Conservation (phyloP, 1,140 invertebrate genomes). For the Magallana angulata region DNA sequence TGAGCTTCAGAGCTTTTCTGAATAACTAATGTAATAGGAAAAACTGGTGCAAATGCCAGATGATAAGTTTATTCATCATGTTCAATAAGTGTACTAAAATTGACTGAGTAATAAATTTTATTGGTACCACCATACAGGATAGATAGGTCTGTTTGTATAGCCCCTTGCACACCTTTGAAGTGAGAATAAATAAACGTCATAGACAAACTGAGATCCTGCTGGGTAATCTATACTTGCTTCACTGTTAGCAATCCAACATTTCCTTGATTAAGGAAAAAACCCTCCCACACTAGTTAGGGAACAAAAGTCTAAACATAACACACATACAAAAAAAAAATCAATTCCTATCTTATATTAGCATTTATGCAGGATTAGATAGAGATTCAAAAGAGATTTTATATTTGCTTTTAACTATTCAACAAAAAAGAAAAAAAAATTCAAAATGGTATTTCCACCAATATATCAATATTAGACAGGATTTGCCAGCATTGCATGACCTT, state of each 20-base stretch:
- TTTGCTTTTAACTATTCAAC: too few species aligned
- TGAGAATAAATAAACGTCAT: slow-evolving; percentile 33
- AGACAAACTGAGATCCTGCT: not conserved
- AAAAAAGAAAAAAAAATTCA: too few species aligned
- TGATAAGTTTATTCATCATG: not conserved
- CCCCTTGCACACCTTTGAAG: slow-evolving; percentile 30
- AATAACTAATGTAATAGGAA: too few species aligned
- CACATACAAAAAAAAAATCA: not conserved
- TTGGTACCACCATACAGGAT: not conserved
- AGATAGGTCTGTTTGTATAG: slow-evolving; percentile 31
- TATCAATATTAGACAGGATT: too few species aligned
- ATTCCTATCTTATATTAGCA: slow-evolving; percentile 2
- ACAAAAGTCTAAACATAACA: not conserved
- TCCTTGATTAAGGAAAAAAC: slow-evolving; percentile 1
- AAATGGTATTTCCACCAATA: too few species aligned
- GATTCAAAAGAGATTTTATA: too few species aligned
- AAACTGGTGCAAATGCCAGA: too few species aligned
- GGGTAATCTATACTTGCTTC: not conserved
- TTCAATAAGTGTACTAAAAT: not conserved
- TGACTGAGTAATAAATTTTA: slow-evolving; percentile 25
- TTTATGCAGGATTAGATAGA: not conserved
- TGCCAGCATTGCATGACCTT: too few species aligned
- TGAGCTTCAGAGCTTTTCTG: too few species aligned
- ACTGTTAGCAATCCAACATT: not conserved
- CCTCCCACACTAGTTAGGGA: not conserved